These are phyloP conservation scores for Masticophis lateralis DNA, from an alignment of 2,797 vertebrate genomes.

Conservation along the genomic window DNA sequence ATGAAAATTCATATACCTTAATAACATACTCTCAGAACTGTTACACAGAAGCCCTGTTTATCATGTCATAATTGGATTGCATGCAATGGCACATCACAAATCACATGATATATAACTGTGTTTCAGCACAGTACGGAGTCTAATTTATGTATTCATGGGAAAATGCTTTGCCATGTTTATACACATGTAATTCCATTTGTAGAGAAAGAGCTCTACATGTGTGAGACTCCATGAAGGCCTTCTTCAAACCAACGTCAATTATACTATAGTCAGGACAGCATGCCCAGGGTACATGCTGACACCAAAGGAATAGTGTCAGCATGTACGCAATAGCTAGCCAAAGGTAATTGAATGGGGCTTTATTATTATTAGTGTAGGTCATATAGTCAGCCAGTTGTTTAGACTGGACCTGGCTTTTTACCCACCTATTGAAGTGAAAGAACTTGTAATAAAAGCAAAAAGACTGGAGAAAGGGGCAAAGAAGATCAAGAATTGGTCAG, in stretches of 20 bases:
- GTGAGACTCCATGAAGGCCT: background rate
- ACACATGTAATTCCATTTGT: background rate
- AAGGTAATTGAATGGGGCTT: background rate
- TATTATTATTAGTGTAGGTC: background rate
- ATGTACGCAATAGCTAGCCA: background rate
- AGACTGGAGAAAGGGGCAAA: background rate
- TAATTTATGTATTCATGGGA: background rate
- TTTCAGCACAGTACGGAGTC: background rate
- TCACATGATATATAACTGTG: background rate
- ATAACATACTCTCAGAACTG: background rate
- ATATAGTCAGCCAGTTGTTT: background rate
- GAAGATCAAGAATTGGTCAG: background rate
- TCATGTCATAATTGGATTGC: slow-evolving; percentile 24
- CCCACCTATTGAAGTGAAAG: background rate
- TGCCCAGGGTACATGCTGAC: background rate
- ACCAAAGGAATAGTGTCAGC: background rate
- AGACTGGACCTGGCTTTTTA: background rate
- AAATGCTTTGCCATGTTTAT: background rate
- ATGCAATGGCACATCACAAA: background rate
- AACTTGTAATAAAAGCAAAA: background rate
- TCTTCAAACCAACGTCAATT: background rate
- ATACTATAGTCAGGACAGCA: background rate
- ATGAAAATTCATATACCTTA: slow-evolving; percentile 22
- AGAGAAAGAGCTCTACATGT: background rate
- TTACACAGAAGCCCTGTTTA: slow-evolving; percentile 11